phyloP scores from a whole-genome alignment of 2,888 invertebrate species.

The Callyntrura guangdongensis region DNA sequence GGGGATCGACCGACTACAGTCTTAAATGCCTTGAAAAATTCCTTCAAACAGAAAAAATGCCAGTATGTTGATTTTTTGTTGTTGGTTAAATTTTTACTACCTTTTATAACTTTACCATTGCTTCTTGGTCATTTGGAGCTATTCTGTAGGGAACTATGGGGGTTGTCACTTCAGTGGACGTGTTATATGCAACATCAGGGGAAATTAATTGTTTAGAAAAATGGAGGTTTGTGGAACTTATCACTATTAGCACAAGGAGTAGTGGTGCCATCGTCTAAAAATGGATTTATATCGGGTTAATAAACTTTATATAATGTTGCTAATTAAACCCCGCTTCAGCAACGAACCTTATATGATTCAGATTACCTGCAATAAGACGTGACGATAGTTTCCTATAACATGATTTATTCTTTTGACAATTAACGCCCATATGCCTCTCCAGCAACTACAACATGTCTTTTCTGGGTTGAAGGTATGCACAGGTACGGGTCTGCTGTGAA shows the following conservation, averaged over 20 bases:
- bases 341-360: neutral
- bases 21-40: neutral
- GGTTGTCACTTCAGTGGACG: neutral
- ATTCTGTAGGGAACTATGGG: conserved; percentile 43
- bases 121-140: neutral
- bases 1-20: neutral
- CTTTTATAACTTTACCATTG: neutral
- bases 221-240: conserved; percentile 54
- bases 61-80: neutral
- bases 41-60: neutral
- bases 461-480: neutral
- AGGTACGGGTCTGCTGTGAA: neutral
- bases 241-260: conserved; percentile 41
- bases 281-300: neutral
- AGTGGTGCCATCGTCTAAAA: conserved; percentile 51
- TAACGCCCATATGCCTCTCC: conserved; percentile 50
- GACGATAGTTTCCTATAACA: conserved; percentile 56
- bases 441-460: conserved; percentile 1
- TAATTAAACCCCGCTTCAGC: neutral
- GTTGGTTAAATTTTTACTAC: neutral
- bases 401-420: conserved; percentile 61
- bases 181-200: neutral
- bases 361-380: conserved; percentile 54
- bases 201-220: neutral
- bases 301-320: neutral